A percentile compares a stretch with the other conserved stretches of the same genome.
phyloP scores from a whole-genome alignment of 2,113 vertebrate species.

The Machaerirhynchus nigripectus region DNA sequence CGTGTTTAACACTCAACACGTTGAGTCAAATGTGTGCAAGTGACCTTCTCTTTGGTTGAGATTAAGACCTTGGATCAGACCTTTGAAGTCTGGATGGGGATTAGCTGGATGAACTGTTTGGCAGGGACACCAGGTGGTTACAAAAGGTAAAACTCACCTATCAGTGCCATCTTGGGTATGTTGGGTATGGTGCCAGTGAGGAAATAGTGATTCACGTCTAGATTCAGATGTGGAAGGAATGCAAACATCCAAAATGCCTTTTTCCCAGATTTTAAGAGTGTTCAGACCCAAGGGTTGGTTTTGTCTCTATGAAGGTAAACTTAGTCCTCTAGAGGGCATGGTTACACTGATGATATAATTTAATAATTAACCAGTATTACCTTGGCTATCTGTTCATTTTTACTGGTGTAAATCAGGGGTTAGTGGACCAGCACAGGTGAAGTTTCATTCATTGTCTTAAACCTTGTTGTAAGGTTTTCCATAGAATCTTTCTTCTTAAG shows the following conservation, averaged over 20 bases:
- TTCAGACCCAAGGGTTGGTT: background rate
- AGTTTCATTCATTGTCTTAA: background rate
- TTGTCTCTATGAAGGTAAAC: slow-evolving; percentile 20
- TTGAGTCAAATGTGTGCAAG: accelerated
- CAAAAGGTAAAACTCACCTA: background rate
- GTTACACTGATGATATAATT: slow-evolving; percentile 63
- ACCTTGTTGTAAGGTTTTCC: background rate
- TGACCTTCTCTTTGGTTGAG: background rate
- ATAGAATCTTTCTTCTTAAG: background rate
- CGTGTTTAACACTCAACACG: background rate
- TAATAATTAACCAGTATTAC: slow-evolving; percentile 48
- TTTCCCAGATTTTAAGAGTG: background rate
- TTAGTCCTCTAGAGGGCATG: slow-evolving; percentile 67
- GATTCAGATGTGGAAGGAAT: background rate
- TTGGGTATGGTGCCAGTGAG: background rate
- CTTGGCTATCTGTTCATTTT: background rate
- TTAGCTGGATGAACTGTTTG: background rate
- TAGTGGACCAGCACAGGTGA: background rate
- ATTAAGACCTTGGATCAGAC: background rate
- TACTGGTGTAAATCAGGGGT: background rate
- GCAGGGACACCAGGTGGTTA: background rate
- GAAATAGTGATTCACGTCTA: accelerated
- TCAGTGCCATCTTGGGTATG: background rate
- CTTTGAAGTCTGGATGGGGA: background rate
- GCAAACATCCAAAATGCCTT: background rate